Evolutionary conservation across 2,888 invertebrate genomes (phyloP).

Genomic region (Leptopilina drosophilae): DNA sequence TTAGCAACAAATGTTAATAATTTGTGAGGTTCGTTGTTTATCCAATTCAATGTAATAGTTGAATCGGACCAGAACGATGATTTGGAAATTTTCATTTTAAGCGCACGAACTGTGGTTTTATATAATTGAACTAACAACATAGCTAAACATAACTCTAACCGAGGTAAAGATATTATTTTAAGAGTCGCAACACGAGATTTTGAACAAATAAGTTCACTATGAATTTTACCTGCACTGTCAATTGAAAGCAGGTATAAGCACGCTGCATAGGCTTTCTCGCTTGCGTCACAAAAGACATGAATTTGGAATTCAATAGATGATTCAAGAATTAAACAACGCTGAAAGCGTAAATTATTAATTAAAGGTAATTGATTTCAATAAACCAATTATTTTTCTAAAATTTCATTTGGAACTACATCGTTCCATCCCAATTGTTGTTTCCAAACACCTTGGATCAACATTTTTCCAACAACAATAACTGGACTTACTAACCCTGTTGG

Average conservation of each 20-base stretch:
- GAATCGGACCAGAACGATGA: slow-evolving; percentile 27
- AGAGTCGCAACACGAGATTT: neutral
- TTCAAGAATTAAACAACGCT: neutral
- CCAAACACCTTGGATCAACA: slow-evolving; percentile 62
- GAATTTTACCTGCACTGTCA: neutral
- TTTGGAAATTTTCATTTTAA: neutral
- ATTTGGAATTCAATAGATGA: neutral
- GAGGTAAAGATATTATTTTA: neutral
- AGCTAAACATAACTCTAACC: neutral
- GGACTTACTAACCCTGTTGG: slow-evolving; percentile 51
- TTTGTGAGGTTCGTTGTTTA: neutral
- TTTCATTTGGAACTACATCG: slow-evolving; percentile 52
- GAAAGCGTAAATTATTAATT: slow-evolving; percentile 41
- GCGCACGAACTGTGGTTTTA: neutral
- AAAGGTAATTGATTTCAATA: slow-evolving; percentile 41
- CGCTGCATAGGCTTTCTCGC: too few relatives aligned
- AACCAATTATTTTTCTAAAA: slow-evolving; percentile 45
- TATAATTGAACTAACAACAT: neutral
- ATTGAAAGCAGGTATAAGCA: neutral
- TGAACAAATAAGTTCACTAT: neutral
- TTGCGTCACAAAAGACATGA: neutral
- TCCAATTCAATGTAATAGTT: neutral
- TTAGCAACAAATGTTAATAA: neutral
- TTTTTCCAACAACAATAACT: slow-evolving; percentile 58
- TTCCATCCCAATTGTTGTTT: slow-evolving; percentile 60